Evolutionary conservation across 1,140 invertebrate species (phyloP).

Genomic region (Lucilia cuprina): DNA sequence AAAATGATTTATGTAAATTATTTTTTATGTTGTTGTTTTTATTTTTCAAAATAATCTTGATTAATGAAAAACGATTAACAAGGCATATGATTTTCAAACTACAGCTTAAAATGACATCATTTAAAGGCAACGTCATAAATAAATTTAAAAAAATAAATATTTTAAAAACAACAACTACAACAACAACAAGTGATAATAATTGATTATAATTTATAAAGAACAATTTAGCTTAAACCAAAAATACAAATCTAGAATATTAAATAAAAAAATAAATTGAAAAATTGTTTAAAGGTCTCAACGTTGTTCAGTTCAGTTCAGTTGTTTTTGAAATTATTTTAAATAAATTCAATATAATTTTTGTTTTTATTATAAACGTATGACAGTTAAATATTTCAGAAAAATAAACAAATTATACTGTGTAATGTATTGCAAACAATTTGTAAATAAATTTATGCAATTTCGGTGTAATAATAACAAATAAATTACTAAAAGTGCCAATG

Average conservation of each 20-base stretch:
- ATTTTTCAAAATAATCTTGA: neutral
- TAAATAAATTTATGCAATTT: constrained; percentile 1
- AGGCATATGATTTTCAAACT: neutral
- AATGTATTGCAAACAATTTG: neutral
- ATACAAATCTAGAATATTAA: neutral
- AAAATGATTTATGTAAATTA: neutral
- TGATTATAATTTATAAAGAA: constrained; percentile 6
- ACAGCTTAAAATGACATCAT: neutral
- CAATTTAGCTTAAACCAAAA: neutral
- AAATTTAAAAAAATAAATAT: neutral
- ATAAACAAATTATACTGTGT: neutral
- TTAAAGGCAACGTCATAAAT: neutral
- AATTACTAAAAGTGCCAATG: neutral
- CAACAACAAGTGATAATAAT: neutral
- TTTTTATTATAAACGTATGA: neutral
- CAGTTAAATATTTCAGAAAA: neutral
- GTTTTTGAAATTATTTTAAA: neutral
- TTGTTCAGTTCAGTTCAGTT: neutral
- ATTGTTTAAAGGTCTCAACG: neutral
- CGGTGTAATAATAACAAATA: neutral
- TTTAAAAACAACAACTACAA: neutral
- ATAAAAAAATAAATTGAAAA: constrained; percentile 5
- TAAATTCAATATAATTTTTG: neutral
- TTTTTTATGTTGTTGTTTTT: neutral
- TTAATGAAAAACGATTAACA: neutral